Base-by-base conservation (phyloP, 2,113 vertebrate genomes). In the Pycnonotus jocosus region DNA sequence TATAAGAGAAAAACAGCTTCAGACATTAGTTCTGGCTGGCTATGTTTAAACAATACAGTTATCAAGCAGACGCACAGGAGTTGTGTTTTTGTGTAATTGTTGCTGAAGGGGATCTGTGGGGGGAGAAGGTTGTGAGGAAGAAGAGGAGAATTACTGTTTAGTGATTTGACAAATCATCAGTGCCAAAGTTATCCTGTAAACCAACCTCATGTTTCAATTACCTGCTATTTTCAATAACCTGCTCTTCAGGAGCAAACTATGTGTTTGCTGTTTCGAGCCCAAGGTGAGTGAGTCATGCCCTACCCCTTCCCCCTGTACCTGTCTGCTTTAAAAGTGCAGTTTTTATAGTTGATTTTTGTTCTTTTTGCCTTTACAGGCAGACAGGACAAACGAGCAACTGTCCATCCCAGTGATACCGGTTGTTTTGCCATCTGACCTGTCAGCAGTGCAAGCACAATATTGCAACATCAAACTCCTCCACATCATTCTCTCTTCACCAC, bases 121-220 rank as follows among this genome's bases (percentile, higher is more conserved):
- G 4, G 15, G 0, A 8, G 40, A 37, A 7, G 2, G 0, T 11
- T 37, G 15, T 56, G 20, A 56, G 42, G 17, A 73, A 6, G 33
- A 42, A 47, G 28, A 64, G 4, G 1, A 3, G 11, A 76, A 11
- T 33, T 44, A 20, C 42, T 33, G 4, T 37, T 71, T 7, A 27
- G 33, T 37, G 23, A 51, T 40, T 28, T 15, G 2, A 6, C 22
- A 69, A 47, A 22, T 28, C 27, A 62, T 12, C 33, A 60, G 47
- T 64, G n/a, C 14, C 47, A 35, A 68, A 57, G 7, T 4, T 62
- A 22, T 12, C 53, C n/a, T 69, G 20, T 88, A 61, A 72, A 64
- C 8, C 27, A 61, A 2, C 4, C 9, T 57, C 13, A 2, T 17
- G 9, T 62, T 91, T 83, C 4, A 4, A 66, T 69, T 28, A 30